These are phyloP conservation scores for Limulus polyphemus DNA, from an alignment of 2,888 invertebrate species.

Conservation along the genomic window DNA sequence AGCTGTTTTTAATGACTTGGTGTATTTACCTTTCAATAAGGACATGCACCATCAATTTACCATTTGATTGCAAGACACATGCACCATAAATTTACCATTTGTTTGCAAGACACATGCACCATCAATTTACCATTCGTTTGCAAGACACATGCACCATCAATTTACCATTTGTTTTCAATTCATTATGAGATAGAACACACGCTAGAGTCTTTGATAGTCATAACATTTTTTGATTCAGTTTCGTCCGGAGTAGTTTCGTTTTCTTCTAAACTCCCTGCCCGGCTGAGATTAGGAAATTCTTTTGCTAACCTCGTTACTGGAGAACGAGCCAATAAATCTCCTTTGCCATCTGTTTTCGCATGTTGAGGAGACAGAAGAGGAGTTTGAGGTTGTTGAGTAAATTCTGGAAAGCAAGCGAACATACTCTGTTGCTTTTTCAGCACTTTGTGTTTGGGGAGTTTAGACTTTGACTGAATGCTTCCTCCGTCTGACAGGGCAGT, in stretches of 20 bases:
- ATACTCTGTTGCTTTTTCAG: slow-evolving; percentile 29
- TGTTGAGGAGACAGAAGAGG: slow-evolving; percentile 3
- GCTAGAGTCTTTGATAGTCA: slow-evolving; percentile 12
- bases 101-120: too few relatives aligned
- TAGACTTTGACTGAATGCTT: slow-evolving; percentile 15
- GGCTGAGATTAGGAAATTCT: slow-evolving; percentile 3
- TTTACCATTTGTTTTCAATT: background rate
- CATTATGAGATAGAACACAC: slow-evolving; percentile 17
- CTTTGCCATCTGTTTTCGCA: background rate
- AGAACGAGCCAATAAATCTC: too few relatives aligned
- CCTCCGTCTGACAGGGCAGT: background rate
- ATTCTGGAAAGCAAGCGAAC: slow-evolving; percentile 29
- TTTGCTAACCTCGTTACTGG: too few relatives aligned
- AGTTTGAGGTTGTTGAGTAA: slow-evolving; percentile 16
- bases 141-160: too few relatives aligned
- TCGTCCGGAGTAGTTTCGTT: slow-evolving; percentile 6
- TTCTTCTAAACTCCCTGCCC: slow-evolving; percentile 18
- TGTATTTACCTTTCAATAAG: too few relatives aligned
- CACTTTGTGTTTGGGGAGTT: slow-evolving; percentile 28
- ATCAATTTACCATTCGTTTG: background rate
- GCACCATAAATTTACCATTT: too few relatives aligned
- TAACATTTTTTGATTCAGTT: slow-evolving; percentile 9
- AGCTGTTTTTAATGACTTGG: too few relatives aligned
- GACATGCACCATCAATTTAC: too few relatives aligned
- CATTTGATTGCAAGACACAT: too few relatives aligned